phyloP scores from a whole-genome alignment of 2,113 vertebrate genomes.

The Mirounga angustirostris region DNA sequence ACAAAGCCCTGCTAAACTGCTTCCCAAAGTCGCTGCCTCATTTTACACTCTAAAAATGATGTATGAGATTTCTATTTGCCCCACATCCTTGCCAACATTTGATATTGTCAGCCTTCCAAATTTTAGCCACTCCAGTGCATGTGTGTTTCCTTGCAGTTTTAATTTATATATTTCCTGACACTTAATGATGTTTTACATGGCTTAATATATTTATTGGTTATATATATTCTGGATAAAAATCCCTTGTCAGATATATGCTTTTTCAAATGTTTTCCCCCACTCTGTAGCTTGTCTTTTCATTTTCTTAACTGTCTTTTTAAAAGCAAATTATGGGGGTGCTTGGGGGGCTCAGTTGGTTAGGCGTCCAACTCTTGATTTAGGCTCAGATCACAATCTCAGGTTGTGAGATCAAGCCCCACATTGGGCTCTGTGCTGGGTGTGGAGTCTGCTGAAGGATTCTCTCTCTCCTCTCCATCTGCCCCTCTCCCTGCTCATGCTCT shows the following conservation, averaged over 20 bases:
- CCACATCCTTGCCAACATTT: background rate
- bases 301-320: background rate
- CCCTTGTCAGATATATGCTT: background rate
- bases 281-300: background rate
- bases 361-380: background rate
- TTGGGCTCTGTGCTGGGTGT: no score
- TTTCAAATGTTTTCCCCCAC: background rate
- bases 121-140: background rate
- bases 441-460: background rate
- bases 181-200: background rate
- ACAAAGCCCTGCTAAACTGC: background rate
- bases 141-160: background rate
- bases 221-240: background rate
- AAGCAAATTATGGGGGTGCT: background rate
- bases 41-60: background rate
- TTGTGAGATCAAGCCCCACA: no score
- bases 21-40: background rate
- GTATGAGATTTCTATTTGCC: background rate
- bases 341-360: background rate
- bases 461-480: background rate
- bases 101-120: background rate
- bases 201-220: background rate
- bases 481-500: background rate
- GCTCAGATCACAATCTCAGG: background rate
- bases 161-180: background rate